These are phyloP conservation scores for Trialeurodes vaporariorum DNA, from an alignment of 1,140 invertebrate species.

Conservation along the genomic window DNA sequence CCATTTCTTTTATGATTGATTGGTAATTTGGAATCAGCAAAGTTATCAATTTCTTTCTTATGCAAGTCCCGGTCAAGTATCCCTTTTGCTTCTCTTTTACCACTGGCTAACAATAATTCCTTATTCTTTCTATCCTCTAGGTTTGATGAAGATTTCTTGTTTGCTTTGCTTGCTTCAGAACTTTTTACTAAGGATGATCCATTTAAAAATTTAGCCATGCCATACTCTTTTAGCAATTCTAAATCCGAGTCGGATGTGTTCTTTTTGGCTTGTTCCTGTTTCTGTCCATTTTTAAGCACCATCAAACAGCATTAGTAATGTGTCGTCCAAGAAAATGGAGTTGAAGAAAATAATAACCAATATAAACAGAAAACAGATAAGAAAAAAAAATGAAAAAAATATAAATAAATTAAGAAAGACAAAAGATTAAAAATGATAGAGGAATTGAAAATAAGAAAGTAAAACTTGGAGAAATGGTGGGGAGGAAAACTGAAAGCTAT, in stretches of 20 bases:
- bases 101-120: neutral
- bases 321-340: too few relatives aligned
- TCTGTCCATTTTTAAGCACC: neutral
- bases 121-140: neutral
- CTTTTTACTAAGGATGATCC: neutral
- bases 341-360: neutral
- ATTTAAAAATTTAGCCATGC: neutral
- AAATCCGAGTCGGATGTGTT: neutral
- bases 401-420: neutral
- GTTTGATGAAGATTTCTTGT: neutral
- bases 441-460: too few relatives aligned
- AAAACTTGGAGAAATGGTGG: too few relatives aligned
- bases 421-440: too few relatives aligned
- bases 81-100: neutral
- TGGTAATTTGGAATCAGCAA: too few relatives aligned
- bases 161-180: neutral
- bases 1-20: conserved; percentile 24
- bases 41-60: conserved; percentile 9
- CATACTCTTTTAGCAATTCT: neutral
- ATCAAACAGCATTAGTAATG: too few relatives aligned
- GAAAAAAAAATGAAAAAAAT: neutral
- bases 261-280: neutral
- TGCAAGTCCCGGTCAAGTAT: neutral
- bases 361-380: neutral
- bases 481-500: too few relatives aligned